A percentile compares a stretch with the other conserved stretches of the same genome.
These are phyloP conservation scores for Battus philenor DNA, from an alignment of 1,140 invertebrate species.

Conservation along the genomic window DNA sequence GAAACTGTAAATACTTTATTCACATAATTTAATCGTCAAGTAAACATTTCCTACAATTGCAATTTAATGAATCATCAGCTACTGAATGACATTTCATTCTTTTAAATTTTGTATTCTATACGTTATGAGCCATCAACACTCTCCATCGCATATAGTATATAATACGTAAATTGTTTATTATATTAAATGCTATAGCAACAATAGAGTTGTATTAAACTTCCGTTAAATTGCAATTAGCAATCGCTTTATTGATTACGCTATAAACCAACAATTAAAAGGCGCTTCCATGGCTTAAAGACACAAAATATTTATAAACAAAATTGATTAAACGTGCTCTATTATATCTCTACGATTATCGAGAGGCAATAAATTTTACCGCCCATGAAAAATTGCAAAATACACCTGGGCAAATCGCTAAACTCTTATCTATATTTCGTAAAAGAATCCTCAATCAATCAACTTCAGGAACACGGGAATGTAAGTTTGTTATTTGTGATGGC, in stretches of 20 bases:
- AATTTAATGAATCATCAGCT: too few species aligned
- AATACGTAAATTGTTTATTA: too few species aligned
- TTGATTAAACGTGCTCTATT: slow-evolving; percentile 16
- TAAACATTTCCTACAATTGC: too few species aligned
- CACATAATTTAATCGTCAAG: too few species aligned
- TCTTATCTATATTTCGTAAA: slow-evolving; percentile 1
- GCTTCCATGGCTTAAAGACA: slow-evolving; percentile 17
- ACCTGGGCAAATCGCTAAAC: slow-evolving; percentile 21
- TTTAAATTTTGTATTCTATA: too few species aligned
- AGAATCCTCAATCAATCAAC: slow-evolving; percentile 3
- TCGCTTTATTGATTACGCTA: background rate
- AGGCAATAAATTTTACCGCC: slow-evolving; percentile 18
- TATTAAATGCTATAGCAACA: too few species aligned
- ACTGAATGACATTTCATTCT: too few species aligned
- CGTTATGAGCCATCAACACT: too few species aligned
- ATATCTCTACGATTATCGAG: slow-evolving; percentile 19
- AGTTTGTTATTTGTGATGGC: background rate
- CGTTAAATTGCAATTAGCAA: slow-evolving; percentile 7
- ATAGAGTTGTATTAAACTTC: too few species aligned
- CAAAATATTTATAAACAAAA: slow-evolving; percentile 20
- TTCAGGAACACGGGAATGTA: background rate
- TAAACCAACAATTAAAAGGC: slow-evolving; percentile 9
- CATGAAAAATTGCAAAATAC: slow-evolving; percentile 35
- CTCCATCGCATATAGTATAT: background rate
- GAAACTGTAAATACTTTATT: too few species aligned